A percentile compares a stretch with the other conserved stretches of the same genome.
These are phyloP conservation scores for Ageneiosus marmoratus DNA, from an alignment of 2,113 vertebrate genomes.

Conservation along the genomic window DNA sequence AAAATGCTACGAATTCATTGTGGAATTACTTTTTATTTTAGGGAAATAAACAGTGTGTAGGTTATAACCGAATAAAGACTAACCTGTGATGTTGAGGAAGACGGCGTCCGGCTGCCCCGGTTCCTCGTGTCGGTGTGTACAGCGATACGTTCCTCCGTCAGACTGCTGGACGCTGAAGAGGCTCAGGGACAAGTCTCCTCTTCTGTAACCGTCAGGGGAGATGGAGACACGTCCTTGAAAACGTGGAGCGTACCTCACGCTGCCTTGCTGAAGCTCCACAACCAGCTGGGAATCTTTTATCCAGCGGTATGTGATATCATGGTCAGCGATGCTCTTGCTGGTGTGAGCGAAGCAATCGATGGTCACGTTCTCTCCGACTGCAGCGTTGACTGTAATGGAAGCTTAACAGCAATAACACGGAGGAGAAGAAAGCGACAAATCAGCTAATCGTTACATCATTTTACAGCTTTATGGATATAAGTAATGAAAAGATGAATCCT, in stretches of 20 bases:
- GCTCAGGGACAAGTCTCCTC: not conserved
- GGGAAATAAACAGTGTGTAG: too few relatives aligned
- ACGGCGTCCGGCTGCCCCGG: not conserved
- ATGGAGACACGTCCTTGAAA: not conserved
- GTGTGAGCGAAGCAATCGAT: not conserved
- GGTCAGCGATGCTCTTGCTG: not conserved
- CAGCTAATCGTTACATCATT: not conserved
- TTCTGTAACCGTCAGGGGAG: not conserved
- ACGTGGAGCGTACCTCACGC: not conserved
- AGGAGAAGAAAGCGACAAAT: not conserved
- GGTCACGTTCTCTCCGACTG: not conserved
- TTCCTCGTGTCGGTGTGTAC: not conserved
- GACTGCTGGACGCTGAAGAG: not conserved
- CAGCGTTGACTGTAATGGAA: not conserved
- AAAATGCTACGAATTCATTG: too few relatives aligned
- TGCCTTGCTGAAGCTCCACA: not conserved
- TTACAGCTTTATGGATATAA: too few relatives aligned
- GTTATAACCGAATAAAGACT: not conserved
- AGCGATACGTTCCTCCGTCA: not conserved
- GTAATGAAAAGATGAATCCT: too few relatives aligned
- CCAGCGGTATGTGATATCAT: not conserved
- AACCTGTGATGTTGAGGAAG: not conserved
- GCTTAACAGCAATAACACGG: not conserved
- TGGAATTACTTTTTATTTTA: too few relatives aligned
- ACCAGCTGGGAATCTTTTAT: not conserved